phyloP scores from a whole-genome alignment of 2,797 vertebrate species.

The Molossus alvarezi region DNA sequence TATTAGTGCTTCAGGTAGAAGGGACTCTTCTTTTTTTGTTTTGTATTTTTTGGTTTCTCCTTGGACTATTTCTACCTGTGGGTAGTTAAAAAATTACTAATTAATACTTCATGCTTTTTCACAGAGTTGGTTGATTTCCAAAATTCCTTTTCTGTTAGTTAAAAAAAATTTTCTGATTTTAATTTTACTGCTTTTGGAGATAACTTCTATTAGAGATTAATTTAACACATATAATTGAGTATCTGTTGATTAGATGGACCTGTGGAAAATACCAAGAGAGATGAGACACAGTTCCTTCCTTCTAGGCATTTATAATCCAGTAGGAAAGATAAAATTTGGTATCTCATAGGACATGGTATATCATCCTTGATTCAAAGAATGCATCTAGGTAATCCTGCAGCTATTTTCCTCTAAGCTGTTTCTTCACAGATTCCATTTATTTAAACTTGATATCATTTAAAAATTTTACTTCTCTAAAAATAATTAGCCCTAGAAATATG shows the following conservation, averaged over 20 bases:
- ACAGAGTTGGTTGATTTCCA: neutral
- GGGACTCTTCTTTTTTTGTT: neutral
- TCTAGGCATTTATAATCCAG: neutral
- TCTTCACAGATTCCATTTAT: neutral
- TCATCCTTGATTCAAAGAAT: neutral
- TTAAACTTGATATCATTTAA: neutral
- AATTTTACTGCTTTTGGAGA: slow-evolving; percentile 16
- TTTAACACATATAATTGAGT: neutral
- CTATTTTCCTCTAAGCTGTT: neutral
- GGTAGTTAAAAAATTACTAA: slow-evolving; percentile 14
- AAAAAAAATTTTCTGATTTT: neutral
- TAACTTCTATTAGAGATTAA: neutral
- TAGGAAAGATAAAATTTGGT: neutral
- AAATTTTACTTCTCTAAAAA: neutral
- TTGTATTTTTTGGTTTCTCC: slow-evolving; percentile 2
- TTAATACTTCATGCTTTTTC: slow-evolving; percentile 15
- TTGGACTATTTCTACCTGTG: neutral
- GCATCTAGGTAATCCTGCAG: neutral
- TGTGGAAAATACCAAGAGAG: neutral
- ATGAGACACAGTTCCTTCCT: neutral
- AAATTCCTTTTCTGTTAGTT: neutral
- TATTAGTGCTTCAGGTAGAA: neutral
- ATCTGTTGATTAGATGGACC: neutral
- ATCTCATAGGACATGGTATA: neutral
- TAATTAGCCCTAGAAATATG: neutral